Percentiles rank a stretch among this genome's conserved stretches.
phyloP scores from a whole-genome alignment of 1,140 invertebrate genomes.

The Caenorhabditis latens region DNA sequence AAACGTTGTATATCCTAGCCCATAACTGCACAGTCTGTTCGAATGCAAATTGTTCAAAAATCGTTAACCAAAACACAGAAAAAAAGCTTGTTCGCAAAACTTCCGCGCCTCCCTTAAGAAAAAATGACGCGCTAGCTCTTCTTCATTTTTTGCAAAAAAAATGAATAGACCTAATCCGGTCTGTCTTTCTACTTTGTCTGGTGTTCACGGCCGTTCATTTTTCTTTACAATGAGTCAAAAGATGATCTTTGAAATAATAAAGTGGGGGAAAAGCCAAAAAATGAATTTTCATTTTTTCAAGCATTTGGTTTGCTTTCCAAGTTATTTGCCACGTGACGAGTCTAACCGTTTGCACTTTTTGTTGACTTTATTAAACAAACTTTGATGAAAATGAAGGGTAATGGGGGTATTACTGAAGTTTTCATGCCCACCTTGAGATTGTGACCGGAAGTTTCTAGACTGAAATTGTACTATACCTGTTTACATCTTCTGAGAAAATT shows the following conservation, averaged over 20 bases:
- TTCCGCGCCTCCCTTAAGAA: not conserved
- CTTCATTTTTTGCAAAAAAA: conserved; percentile 25
- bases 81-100: not conserved
- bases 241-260: conserved; percentile 28
- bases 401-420: not conserved
- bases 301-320: conserved; percentile 2
- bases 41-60: not conserved
- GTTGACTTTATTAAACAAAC: conserved; percentile 45
- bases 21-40: no score
- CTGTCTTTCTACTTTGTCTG: not conserved
- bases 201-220: not conserved
- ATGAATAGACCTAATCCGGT: conserved; percentile 24
- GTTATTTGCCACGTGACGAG: conserved; percentile 22
- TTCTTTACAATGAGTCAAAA: conserved; percentile 27
- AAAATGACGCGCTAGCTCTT: conserved; percentile 31
- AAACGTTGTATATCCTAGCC: no score
- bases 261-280: not conserved
- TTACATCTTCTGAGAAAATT: not conserved
- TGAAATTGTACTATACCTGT: not conserved
- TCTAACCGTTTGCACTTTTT: conserved; percentile 30
- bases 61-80: not conserved
- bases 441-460: not conserved
- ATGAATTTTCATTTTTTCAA: conserved; percentile 14
- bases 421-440: not conserved
- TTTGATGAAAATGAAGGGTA: not conserved